Percentiles rank a stretch among this genome's conserved stretches.
Conservation (phyloP, 2,113 vertebrate genomes). For the Steatornis caripensis region DNA sequence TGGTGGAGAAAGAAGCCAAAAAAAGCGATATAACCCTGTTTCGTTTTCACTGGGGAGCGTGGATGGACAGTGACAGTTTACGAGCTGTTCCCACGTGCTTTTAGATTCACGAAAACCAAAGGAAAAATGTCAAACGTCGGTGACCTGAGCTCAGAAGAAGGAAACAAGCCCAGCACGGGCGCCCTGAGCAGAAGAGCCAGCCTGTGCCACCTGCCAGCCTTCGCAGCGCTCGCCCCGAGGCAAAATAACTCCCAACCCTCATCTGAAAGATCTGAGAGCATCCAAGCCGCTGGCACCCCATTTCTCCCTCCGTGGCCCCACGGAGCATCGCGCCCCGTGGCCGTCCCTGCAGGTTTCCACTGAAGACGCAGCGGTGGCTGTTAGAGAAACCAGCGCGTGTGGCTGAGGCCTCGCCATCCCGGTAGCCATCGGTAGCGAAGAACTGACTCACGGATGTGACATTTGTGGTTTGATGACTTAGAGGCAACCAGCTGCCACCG, state of each 20-base stretch:
- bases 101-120: background rate
- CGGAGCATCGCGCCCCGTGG: fast-evolving
- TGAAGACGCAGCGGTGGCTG: background rate
- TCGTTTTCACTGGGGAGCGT: fast-evolving
- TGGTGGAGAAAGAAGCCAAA: background rate
- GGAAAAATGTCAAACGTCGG: fast-evolving
- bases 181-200: background rate
- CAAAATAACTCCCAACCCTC: background rate
- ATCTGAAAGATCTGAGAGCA: background rate
- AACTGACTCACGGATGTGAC: background rate
- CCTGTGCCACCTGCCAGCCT: background rate
- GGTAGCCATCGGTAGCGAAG: background rate
- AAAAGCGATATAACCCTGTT: fast-evolving
- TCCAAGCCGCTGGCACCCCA: fast-evolving
- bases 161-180: background rate
- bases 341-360: background rate
- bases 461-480: background rate
- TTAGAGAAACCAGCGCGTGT: background rate
- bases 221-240: background rate
- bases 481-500: background rate
- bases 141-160: background rate
- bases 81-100: fast-evolving
- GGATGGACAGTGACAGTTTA: fast-evolving
- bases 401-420: background rate
- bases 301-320: background rate